Evolutionary conservation across 2,888 invertebrate species (phyloP).

Genomic region (Cheilosia urbana): DNA sequence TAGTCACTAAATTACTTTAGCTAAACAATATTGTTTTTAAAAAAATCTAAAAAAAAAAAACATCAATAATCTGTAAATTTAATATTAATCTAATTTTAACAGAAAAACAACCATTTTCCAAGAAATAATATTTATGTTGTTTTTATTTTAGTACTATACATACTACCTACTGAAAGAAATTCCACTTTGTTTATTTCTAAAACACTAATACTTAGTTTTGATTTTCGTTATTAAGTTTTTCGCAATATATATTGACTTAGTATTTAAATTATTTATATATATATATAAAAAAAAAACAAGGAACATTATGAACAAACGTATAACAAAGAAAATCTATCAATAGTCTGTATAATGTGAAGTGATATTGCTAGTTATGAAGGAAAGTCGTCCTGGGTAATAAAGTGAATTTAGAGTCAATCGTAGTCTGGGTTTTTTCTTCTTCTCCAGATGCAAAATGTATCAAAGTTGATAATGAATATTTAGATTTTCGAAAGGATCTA

Average conservation of each 20-base stretch:
- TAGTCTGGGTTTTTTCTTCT: no score
- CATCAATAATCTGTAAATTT: constrained; percentile 33
- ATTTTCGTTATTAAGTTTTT: constrained; percentile 40
- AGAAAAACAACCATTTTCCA: constrained; percentile 29
- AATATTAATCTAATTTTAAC: not conserved
- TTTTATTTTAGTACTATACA: constrained; percentile 26
- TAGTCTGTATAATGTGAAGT: not conserved
- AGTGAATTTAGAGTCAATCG: no score
- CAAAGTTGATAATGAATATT: no score
- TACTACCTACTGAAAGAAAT: constrained; percentile 45
- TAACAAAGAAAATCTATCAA: not conserved
- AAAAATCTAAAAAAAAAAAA: constrained; percentile 48
- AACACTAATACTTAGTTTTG: constrained; percentile 18
- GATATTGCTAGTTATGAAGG: not conserved
- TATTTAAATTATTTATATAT: constrained; percentile 14
- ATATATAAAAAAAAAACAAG: constrained; percentile 3
- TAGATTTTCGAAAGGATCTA: no score
- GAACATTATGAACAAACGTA: not conserved
- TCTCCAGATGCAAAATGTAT: no score
- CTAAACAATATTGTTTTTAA: constrained; percentile 55
- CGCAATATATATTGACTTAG: constrained; percentile 59
- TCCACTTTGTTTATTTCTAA: constrained; percentile 45
- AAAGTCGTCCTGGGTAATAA: not conserved
- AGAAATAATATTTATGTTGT: constrained; percentile 50
- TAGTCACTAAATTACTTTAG: constrained; percentile 68